Conservation (phyloP, 2,888 invertebrate genomes). For the Troides oblongomaculatus region DNA sequence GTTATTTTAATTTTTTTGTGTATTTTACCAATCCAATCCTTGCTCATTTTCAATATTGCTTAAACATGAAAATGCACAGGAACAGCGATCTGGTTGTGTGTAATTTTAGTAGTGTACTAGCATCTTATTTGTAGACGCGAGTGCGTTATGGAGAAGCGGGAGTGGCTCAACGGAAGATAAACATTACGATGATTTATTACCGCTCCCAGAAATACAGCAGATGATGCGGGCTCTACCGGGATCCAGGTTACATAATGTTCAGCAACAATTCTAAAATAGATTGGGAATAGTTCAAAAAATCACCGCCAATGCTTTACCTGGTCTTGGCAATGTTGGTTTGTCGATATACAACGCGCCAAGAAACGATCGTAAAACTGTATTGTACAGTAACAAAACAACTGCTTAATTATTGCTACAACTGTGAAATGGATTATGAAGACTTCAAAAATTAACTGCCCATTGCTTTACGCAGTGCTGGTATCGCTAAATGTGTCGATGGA, state of each 20-base stretch:
- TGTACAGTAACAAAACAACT: no score
- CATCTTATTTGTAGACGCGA: constrained; percentile 3
- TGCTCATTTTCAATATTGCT: no score
- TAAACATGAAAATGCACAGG: no score
- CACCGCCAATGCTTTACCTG: neutral
- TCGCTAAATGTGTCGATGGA: no score
- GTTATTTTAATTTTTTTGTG: no score
- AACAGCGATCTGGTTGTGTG: neutral
- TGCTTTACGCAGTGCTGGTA: no score
- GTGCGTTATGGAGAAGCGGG: constrained; percentile 11
- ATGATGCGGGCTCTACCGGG: constrained; percentile 7
- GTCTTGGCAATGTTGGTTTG: neutral
- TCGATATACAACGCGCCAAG: no score
- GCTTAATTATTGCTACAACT: no score
- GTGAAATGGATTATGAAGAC: no score
- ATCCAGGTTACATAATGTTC: constrained; percentile 4
- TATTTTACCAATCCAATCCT: no score
- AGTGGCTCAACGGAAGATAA: constrained; percentile 13
- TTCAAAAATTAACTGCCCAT: no score
- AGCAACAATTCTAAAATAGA: neutral
- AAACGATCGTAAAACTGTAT: no score
- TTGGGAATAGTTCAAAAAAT: neutral
- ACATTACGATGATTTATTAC: constrained; percentile 29
- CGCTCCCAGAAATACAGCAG: constrained; percentile 28
- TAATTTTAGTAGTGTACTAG: neutral